Conservation (phyloP, 2,888 invertebrate genomes). For the Phymatocera aterrima region DNA sequence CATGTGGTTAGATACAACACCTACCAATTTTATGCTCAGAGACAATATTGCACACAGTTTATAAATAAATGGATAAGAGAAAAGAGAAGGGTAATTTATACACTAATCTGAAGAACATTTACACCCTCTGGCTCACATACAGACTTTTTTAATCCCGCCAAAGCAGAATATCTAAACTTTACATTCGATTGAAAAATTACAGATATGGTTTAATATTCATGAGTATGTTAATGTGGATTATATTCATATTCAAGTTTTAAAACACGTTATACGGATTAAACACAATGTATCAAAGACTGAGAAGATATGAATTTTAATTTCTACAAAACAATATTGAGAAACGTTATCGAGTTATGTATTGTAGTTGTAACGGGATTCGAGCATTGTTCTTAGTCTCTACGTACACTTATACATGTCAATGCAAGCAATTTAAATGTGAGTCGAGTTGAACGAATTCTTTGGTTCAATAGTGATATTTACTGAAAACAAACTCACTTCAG, state of each 20-base stretch:
- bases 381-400: not conserved
- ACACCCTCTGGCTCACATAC: no score
- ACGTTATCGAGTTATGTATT: no score
- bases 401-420: not conserved
- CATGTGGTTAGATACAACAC: not conserved
- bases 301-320: no score
- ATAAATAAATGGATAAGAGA: not conserved
- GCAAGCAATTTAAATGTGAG: not conserved
- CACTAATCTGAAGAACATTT: no score
- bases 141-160: not conserved
- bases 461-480: not conserved
- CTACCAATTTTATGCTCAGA: not conserved
- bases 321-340: no score
- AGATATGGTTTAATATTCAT: no score
- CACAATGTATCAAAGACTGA: no score
- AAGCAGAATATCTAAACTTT: no score
- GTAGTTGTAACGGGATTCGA: not conserved
- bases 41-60: not conserved
- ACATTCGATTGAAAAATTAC: no score
- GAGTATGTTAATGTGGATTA: no score
- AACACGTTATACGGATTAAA: no score
- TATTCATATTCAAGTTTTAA: no score
- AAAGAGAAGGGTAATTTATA: not conserved
- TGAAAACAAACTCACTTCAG: slow-evolving; percentile 59
- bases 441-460: not conserved